phyloP scores from a whole-genome alignment of 2,113 vertebrate species.

The Eudorcas thomsonii region DNA sequence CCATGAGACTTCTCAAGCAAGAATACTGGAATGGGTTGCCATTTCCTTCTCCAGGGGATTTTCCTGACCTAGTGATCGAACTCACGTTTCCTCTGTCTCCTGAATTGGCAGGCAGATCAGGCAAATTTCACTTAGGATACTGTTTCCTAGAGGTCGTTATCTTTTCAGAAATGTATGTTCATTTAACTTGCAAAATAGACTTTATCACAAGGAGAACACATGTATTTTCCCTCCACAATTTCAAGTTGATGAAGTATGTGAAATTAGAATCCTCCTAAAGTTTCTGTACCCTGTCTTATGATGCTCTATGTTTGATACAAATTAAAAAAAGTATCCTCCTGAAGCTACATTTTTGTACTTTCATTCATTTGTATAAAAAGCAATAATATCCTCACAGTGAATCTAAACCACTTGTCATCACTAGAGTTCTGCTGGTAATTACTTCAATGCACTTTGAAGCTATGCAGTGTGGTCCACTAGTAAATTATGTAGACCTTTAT shows the following conservation, averaged over 20 bases:
- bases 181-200: neutral
- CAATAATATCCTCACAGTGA: neutral
- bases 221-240: neutral
- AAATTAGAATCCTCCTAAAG: neutral
- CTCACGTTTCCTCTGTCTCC: neutral
- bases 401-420: neutral
- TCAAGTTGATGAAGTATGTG: neutral
- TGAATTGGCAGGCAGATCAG: neutral
- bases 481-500: slow-evolving; percentile 48
- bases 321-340: neutral
- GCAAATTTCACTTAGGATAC: neutral
- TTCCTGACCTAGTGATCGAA: neutral
- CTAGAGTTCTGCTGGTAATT: neutral
- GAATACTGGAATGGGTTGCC: neutral
- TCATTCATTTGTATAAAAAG: neutral
- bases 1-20: neutral
- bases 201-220: neutral
- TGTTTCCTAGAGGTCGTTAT: neutral
- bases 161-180: neutral
- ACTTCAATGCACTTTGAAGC: neutral
- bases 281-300: neutral
- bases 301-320: neutral
- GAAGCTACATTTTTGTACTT: neutral
- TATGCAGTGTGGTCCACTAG: slow-evolving; percentile 1
- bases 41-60: neutral